Base-by-base conservation (phyloP, 2,888 invertebrate genomes). In the Mayetiola destructor region DNA sequence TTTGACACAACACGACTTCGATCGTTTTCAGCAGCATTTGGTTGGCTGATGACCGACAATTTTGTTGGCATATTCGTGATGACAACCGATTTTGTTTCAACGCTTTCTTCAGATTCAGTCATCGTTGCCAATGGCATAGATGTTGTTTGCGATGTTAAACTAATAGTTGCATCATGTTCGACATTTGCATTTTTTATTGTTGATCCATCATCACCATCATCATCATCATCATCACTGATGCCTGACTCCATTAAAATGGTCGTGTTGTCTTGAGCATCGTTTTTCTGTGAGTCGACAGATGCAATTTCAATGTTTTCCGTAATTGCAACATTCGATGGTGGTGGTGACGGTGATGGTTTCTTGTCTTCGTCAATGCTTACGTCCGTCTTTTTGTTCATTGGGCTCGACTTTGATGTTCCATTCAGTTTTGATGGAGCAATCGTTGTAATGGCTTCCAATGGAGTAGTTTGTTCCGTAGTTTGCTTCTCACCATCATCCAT, bases 151-250 rank as follows among this genome's bases (percentile, higher is more conserved):
- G n/a, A n/a, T 48, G 48, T 48, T 27, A 8, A 27, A 16, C 48
- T 27, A 48, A 27, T 48, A 48, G 48, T 48, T 48, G 27, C 48
- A 27, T 48, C 48, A 48, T 48, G 27, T 48, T 48, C 23, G 23
- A n/a, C 21, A 42, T 42, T 48, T 48, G 14, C 39, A 39, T 39
- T 18, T 39, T 39, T 39, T 20, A 18, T 18, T 20, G 39, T 39
- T 20, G 39, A 27, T 48, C 27, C 48, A 48, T 48, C 48, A 48
- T 48, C 29, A 16, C 27, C 23, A 14, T n/a, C 23, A 48, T 48
- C 48, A 48, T 48, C 29, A 16, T n/a, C 23, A 14, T n/a, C 23
- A 23, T 42, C 42, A 16, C 14, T 6, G 27, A 27, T 16, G 27
- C 6, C 23, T 8, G 27, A 48, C 23, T 48, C 27, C 27, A 48